phyloP scores from a whole-genome alignment of 2,888 invertebrate genomes.

The Clanis bilineata region DNA sequence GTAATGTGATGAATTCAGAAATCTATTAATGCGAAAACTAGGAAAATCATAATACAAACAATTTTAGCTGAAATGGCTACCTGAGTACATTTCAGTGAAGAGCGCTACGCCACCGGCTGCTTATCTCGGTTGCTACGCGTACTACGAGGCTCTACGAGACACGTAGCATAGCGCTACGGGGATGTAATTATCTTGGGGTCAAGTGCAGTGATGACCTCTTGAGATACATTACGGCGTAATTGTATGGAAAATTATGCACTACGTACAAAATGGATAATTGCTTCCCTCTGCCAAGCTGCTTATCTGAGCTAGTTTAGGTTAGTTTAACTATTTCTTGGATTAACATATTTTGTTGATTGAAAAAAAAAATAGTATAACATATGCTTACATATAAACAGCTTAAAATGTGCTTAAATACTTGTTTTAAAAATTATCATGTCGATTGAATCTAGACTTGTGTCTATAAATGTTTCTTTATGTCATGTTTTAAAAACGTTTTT shows the following conservation, averaged over 20 bases:
- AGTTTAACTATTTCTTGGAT: background rate
- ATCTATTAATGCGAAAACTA: no score
- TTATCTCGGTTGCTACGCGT: background rate
- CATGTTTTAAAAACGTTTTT: no score
- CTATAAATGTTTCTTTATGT: no score
- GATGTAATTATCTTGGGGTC: slow-evolving; percentile 8
- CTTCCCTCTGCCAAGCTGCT: background rate
- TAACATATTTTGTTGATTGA: background rate
- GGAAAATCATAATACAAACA: background rate
- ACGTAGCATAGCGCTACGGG: slow-evolving; percentile 5
- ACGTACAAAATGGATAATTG: background rate
- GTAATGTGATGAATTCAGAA: no score
- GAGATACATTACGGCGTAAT: slow-evolving; percentile 1
- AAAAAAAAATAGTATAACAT: background rate
- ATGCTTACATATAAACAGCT: no score
- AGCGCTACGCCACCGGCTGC: background rate
- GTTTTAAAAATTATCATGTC: no score
- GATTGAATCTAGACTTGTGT: no score
- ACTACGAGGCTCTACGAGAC: slow-evolving; percentile 4
- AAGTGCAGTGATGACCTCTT: slow-evolving; percentile 13
- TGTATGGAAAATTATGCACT: background rate
- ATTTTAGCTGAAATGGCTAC: background rate
- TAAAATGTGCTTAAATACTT: no score
- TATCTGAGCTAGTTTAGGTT: background rate
- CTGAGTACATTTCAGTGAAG: background rate